Percentiles rank a stretch among this genome's conserved stretches.
Evolutionary conservation across 2,797 vertebrate species (phyloP).

Genomic region (Semaprochilodus insignis): DNA sequence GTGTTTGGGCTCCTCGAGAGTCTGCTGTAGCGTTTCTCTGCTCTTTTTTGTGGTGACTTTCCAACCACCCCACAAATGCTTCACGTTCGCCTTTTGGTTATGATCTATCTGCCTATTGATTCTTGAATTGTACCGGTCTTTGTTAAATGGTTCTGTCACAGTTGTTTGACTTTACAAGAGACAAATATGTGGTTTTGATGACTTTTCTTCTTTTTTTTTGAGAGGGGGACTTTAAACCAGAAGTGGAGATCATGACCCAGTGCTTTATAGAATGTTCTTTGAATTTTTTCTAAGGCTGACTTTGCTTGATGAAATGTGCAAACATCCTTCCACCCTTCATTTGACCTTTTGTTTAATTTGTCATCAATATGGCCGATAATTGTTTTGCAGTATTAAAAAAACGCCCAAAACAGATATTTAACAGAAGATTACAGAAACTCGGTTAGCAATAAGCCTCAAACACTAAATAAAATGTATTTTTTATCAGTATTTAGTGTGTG

Average conservation of each 20-base stretch:
- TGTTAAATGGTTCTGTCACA: conserved; percentile 11
- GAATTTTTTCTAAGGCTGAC: background rate
- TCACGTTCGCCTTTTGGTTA: background rate
- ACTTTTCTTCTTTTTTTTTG: background rate
- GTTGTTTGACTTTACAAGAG: conserved; percentile 1
- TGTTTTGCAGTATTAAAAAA: too few species aligned
- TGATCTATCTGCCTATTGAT: conserved; percentile 10
- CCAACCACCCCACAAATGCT: background rate
- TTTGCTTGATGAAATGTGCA: too few species aligned
- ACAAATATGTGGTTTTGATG: conserved; percentile 8
- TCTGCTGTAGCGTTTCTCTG: background rate
- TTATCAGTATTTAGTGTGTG: too few species aligned
- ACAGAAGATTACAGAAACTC: too few species aligned
- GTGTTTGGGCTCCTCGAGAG: background rate
- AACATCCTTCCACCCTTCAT: too few species aligned
- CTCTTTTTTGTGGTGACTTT: conserved; percentile 5
- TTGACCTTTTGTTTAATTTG: too few species aligned
- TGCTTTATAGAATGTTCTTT: conserved; percentile 2
- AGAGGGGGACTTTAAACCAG: background rate
- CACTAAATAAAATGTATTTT: too few species aligned
- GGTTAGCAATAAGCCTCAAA: too few species aligned
- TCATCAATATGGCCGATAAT: too few species aligned
- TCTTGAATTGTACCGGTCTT: background rate
- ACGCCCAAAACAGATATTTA: too few species aligned
- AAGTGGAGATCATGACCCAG: background rate